A percentile compares a stretch with the other conserved stretches of the same genome.
These are phyloP conservation scores for Anastrepha ludens DNA, from an alignment of 1,140 invertebrate genomes.

Conservation along the genomic window DNA sequence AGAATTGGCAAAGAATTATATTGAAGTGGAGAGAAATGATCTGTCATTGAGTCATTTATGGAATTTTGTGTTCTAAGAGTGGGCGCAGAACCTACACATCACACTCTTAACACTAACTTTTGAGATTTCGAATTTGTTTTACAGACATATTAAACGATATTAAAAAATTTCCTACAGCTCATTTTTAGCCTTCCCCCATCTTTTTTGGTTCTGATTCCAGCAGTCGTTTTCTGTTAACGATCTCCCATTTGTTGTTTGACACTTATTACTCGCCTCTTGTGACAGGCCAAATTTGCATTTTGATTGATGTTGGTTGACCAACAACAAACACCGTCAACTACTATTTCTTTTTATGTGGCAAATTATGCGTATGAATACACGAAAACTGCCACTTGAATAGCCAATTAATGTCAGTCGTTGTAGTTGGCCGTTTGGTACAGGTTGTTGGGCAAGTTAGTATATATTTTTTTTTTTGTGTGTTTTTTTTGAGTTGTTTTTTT, in stretches of 20 bases:
- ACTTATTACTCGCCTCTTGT: constrained; percentile 1
- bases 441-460: neutral
- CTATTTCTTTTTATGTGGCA: constrained; percentile 27
- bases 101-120: too few species aligned
- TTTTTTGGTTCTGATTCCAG: neutral
- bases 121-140: too few species aligned
- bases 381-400: constrained; percentile 22
- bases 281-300: constrained; percentile 40
- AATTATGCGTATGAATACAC: constrained; percentile 26
- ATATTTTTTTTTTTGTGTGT: neutral
- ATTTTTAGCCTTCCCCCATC: too few species aligned
- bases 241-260: constrained; percentile 7
- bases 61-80: too few species aligned
- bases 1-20: too few species aligned
- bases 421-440: neutral
- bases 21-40: too few species aligned
- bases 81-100: too few species aligned
- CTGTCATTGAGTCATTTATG: too few species aligned
- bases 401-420: constrained; percentile 47
- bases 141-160: too few species aligned
- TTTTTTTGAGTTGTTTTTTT: too few species aligned
- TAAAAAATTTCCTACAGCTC: too few species aligned
- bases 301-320: constrained; percentile 26
- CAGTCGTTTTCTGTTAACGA: neutral
- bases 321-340: neutral